Base-by-base conservation (phyloP, 2,113 vertebrate genomes). In the Leucoraja erinaceus region DNA sequence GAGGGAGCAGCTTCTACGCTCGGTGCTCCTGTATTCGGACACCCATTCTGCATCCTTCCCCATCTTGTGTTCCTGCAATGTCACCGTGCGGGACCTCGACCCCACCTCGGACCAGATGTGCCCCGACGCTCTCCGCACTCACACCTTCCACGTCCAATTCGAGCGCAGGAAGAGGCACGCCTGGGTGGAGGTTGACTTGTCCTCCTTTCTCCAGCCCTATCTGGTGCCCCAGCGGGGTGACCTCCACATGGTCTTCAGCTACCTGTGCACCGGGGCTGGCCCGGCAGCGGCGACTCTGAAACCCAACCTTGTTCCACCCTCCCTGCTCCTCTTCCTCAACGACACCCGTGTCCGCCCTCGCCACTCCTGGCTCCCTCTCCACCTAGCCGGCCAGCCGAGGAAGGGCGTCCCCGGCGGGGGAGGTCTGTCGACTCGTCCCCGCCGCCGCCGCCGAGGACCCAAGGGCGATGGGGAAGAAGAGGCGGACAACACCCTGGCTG, bases 101-200 rank as follows among this genome's bases (percentile, higher is more conserved):
- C 86, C 90, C 75, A 93, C 95, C 0, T 93, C 94, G 93, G 94
- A 95, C 74, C 95, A 93, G 90, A 94, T 96, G 4, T 96, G 96
- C 75, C 95, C 96, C 0, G 94, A 93, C 2, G 6, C 93, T 38
- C 95, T 95, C 0, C 95, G 94, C 9, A 93, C 96, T 0, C 77
- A 97, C 31, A 96, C 95, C 94, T 96, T 98, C 93, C 96, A 94
- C 75, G 93, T 96, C 25, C 95, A 93, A 79, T 93, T 95, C 0
- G 95, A 96, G 54, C 90, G 95, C 18, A 93, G 94, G 25, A 94
- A 93, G 75, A 93, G 93, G 5, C 95, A 94, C 74, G 96, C 95
- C 77, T 98, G 98, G 98, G 93, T 97, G 59, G 97, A 99, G 94
- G 95, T 99, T 0, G 98, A 99, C 0, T 94, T 99, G 94, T 98